Base-by-base conservation (phyloP, 1,140 invertebrate species). In the Drosophila suzukii region DNA sequence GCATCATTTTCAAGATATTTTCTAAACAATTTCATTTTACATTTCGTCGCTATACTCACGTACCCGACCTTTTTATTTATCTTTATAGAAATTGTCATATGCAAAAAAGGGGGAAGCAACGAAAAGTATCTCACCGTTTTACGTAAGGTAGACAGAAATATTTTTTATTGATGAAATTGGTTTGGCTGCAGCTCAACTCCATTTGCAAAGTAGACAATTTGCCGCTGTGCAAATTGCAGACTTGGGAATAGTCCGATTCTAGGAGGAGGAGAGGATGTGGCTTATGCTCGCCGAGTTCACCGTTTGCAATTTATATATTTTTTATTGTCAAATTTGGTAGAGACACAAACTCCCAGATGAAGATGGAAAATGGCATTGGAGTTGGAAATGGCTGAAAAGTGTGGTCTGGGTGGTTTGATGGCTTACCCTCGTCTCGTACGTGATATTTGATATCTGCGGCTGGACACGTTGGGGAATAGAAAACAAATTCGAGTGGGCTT, bases 121-220 rank as follows among this genome's bases (percentile, higher is more conserved):
- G 20, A 38, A 34, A 41, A 27, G 24, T 49, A 58, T 49, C 43
- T 38, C 11, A 53, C 46, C 38, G 43, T 24, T 70, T 58, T 13
- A n/a, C 57, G 46, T 8, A 20, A 67, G 75, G 56, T 57, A 70
- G 80, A 83, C 76, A 75, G 67, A 41, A 78, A 77, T 88, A 89
- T 88, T 81, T 90, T 77, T 85, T 89, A 88, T 88, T 88, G 85
- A 89, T 89, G 80, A 88, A 89, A 88, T 88, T 89, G 84, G 66
- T 89, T 90, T 78, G 36, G 83, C 66, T 30, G 20, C 43, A 57
- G 59, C 72, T 54, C 43, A 61, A 68, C 58, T 86, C 83, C 83
- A 86, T 86, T 89, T 86, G 79, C 84, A 82, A 86, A 88, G 83
- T 88, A 86, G 83, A 86, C 83, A 86, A 83, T 81, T 73, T 78